These are phyloP conservation scores for Darevskia mixta DNA, from an alignment of 2,797 vertebrate genomes.

Conservation along the genomic window DNA sequence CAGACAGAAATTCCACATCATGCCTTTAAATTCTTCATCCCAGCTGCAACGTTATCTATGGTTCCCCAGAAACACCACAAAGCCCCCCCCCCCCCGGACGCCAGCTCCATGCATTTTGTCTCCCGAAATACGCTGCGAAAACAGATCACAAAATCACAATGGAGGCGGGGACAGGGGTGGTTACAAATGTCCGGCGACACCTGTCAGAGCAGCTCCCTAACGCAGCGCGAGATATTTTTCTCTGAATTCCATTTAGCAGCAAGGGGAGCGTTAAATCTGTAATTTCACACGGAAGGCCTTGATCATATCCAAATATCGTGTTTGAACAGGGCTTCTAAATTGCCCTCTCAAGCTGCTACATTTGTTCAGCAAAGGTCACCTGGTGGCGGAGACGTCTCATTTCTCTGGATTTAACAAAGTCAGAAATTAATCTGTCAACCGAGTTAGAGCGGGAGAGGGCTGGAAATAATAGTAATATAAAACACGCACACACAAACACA, in stretches of 20 bases:
- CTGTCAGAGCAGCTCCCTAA: constrained; percentile 51
- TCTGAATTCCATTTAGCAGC: constrained; percentile 45
- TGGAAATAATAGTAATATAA: background rate
- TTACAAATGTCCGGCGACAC: constrained; percentile 48
- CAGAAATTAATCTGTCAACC: constrained; percentile 18
- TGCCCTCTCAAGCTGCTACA: constrained; percentile 35
- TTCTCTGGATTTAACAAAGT: background rate
- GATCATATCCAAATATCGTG: constrained; percentile 38
- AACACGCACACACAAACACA: background rate
- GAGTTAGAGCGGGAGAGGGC: fast-evolving
- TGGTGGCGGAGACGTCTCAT: fast-evolving
- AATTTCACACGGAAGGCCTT: constrained; percentile 54
- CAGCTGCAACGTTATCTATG: fast-evolving
- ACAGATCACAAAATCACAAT: constrained; percentile 36
- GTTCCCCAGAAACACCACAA: background rate
- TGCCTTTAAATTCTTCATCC: background rate
- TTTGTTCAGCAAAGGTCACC: constrained; percentile 64
- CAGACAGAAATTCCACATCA: no score
- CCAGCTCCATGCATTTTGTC: constrained; percentile 54
- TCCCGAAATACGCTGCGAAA: constrained; percentile 51
- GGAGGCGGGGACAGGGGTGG: constrained; percentile 41
- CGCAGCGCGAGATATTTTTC: constrained; percentile 38
- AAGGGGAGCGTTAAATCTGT: constrained; percentile 64
- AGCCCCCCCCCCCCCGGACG: constrained; percentile 20
- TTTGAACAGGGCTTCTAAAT: constrained; percentile 64